Evolutionary conservation across 2,888 invertebrate genomes (phyloP).

Genomic region (Eremobia ochroleuca): DNA sequence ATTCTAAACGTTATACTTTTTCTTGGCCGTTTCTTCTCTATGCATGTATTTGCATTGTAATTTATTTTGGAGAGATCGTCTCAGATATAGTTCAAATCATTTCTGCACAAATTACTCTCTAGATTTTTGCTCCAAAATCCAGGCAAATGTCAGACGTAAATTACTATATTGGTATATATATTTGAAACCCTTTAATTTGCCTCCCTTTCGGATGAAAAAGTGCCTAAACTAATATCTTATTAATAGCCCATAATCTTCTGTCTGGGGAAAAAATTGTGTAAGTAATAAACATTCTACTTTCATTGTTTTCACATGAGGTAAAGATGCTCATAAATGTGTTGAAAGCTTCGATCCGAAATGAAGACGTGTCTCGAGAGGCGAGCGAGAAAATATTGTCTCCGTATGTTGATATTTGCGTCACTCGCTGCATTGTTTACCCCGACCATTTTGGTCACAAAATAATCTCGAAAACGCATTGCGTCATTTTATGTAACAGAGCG

Average conservation of each 20-base stretch:
- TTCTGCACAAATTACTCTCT: background rate
- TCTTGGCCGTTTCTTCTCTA: background rate
- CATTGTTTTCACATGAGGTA: background rate
- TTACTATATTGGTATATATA: slow-evolving; percentile 7
- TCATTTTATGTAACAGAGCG: slow-evolving; percentile 75
- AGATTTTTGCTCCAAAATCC: background rate
- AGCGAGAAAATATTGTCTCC: slow-evolving; percentile 30
- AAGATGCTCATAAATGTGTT: slow-evolving; percentile 5
- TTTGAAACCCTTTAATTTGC: background rate
- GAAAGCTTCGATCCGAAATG: slow-evolving; percentile 18
- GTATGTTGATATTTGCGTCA: slow-evolving; percentile 37
- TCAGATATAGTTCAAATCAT: background rate
- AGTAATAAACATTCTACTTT: slow-evolving; percentile 9
- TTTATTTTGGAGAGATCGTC: background rate
- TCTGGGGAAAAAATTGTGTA: background rate
- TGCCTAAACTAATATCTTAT: background rate
- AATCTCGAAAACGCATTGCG: slow-evolving; percentile 74
- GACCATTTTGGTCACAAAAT: slow-evolving; percentile 70
- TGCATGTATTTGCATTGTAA: background rate
- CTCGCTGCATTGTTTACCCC: slow-evolving; percentile 56
- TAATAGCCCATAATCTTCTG: slow-evolving; percentile 8
- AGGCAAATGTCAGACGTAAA: background rate
- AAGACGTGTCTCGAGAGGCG: slow-evolving; percentile 13
- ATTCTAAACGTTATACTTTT: background rate
- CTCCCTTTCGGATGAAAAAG: background rate